Evolutionary conservation across 2,113 vertebrate genomes (phyloP).

Genomic region (Gymnocephalus cernua): DNA sequence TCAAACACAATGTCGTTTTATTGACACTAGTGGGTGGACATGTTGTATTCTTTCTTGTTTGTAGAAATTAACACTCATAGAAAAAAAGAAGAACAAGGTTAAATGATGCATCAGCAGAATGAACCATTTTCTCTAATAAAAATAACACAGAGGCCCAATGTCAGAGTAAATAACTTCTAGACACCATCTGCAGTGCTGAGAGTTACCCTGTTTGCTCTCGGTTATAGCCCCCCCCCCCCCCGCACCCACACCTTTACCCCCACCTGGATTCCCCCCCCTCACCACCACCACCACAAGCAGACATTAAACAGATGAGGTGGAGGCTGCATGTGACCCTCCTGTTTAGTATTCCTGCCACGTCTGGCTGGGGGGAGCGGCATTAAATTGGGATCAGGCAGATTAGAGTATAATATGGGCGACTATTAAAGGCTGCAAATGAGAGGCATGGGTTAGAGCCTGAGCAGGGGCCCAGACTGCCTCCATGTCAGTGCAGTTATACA

Average conservation of each 20-base stretch:
- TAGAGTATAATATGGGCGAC: conserved; percentile 95
- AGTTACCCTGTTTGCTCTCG: conserved; percentile 59
- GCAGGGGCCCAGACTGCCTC: conserved; percentile 70
- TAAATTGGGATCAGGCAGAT: conserved; percentile 99
- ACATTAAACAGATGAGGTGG: conserved; percentile 66
- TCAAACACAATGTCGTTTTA: conserved; percentile 7
- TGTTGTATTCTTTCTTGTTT: conserved; percentile 11
- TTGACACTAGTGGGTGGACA: background rate
- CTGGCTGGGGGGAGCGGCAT: conserved; percentile 89
- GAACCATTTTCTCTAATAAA: conserved; percentile 26
- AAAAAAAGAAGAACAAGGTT: background rate
- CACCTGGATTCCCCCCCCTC: conserved; percentile 28
- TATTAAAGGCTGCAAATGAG: conserved; percentile 97
- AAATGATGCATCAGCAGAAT: conserved; percentile 25
- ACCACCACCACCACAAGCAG: conserved; percentile 44
- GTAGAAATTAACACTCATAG: conserved; percentile 1
- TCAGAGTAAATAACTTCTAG: conserved; percentile 55
- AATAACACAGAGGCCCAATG: conserved; percentile 38
- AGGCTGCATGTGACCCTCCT: conserved; percentile 76
- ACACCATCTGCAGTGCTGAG: conserved; percentile 47
- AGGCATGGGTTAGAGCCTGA: conserved; percentile 85
- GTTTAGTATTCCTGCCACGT: conserved; percentile 88
- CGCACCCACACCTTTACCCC: background rate
- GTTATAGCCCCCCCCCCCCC: background rate
- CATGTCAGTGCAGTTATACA: conserved; percentile 53